A percentile compares a stretch with the other conserved stretches of the same genome.
Conservation (phyloP, 2,113 vertebrate species). For the Hippocampus guttulatus region DNA sequence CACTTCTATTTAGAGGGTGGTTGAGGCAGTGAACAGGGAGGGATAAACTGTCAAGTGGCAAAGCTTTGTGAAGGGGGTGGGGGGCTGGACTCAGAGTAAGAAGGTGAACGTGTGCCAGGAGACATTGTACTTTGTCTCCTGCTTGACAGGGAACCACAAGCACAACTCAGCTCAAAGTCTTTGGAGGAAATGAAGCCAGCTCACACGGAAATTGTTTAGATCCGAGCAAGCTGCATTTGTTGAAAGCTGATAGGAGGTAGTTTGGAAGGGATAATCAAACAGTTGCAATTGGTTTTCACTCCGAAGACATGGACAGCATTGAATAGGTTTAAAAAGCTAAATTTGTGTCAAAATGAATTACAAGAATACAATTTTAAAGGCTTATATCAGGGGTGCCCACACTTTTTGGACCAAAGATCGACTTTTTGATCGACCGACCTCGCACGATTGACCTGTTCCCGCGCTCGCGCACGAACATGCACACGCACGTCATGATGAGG, state of each 20-base stretch:
- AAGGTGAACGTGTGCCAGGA: conserved; percentile 36
- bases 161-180: conserved; percentile 42
- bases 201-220: conserved; percentile 14
- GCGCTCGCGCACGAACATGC: too few species aligned
- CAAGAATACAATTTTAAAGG: too few species aligned
- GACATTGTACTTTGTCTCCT: conserved; percentile 41
- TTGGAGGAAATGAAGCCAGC: conserved; percentile 29
- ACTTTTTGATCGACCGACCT: too few species aligned
- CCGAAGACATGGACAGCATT: background rate
- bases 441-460: too few species aligned
- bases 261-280: conserved; percentile 16
- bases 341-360: background rate
- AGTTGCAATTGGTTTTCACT: background rate
- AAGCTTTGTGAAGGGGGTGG: conserved; percentile 25
- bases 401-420: too few species aligned
- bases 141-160: conserved; percentile 39
- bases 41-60: conserved; percentile 34
- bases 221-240: conserved; percentile 31
- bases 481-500: too few species aligned
- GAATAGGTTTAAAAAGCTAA: background rate
- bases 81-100: conserved; percentile 22
- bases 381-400: background rate
- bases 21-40: conserved; percentile 29
- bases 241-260: conserved; percentile 29
- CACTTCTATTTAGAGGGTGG: conserved; percentile 37